Evolutionary conservation across 2,797 vertebrate genomes (phyloP).

Genomic region (Clarias platycephalus): DNA sequence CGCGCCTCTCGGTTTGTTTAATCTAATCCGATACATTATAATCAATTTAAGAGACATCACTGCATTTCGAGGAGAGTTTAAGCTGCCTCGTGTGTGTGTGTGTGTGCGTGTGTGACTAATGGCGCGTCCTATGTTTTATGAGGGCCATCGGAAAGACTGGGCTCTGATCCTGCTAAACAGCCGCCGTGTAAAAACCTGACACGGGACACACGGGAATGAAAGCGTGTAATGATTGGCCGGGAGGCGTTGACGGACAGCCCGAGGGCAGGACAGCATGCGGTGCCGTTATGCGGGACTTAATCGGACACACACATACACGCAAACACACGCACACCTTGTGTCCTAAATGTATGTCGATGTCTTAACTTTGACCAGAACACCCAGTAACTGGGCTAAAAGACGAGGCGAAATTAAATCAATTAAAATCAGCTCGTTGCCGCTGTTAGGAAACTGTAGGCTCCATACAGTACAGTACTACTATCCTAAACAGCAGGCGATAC

Average conservation of each 20-base stretch:
- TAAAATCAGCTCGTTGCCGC: background rate
- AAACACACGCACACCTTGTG: background rate
- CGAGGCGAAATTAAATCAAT: background rate
- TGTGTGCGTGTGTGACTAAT: background rate
- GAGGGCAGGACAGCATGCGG: conserved; percentile 54
- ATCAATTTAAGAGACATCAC: background rate
- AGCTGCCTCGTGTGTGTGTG: background rate
- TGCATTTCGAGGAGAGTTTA: background rate
- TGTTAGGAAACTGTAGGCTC: background rate
- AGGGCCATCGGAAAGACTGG: conserved; percentile 37
- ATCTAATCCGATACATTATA: background rate
- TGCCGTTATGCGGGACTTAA: conserved; percentile 45
- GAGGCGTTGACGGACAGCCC: conserved; percentile 55
- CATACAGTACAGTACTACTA: background rate
- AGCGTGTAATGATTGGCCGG: conserved; percentile 54
- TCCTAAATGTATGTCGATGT: background rate
- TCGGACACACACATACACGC: background rate
- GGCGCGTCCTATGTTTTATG: conserved; percentile 34
- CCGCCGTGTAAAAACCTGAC: conserved; percentile 45
- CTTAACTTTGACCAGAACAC: background rate
- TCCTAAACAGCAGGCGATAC: background rate
- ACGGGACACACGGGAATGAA: conserved; percentile 49
- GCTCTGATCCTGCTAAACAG: conserved; percentile 51
- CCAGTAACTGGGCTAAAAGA: background rate
- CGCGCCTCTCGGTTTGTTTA: background rate